Evolutionary conservation across 2,888 invertebrate genomes (phyloP), one percentile per base, ranked within the genome.

Genomic region (Rambutsinella grinnellia): DNA sequence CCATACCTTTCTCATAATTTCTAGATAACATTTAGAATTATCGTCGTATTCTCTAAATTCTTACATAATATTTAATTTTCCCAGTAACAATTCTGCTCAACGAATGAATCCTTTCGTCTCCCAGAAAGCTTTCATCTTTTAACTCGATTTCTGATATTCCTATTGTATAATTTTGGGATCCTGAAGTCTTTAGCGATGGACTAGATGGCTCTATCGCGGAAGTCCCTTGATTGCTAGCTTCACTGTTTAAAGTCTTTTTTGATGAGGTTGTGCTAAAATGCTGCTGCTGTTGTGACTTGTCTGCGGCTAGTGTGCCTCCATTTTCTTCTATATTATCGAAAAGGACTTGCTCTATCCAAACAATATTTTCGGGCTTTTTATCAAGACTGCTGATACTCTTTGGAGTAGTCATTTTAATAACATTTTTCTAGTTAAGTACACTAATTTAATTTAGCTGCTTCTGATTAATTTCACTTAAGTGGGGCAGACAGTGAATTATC

Each of bases 61-160:
- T 8, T 62, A 78, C 80, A 53, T 65, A 53, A 28, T 69, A 80
- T 58, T 78, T 80, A 44, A 80, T 78, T 72, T 67, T 78, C 8
- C 72, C 71, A 6, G 76, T 63, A 2, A 80, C 66, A 53, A 80
- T 70, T 15, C 78, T 46, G 19, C 78, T 80, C 47, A 80, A 46
- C 5, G 72, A 63, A 21, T 57, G 44, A 5, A 80, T 57, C 3
- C 78, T 44, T 1, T 76, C 76, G 47, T 80, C 80, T 6, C 78
- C 78, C 6, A 78, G 49, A 27, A 58, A 80, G 28, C 47, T 65
- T 28, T 78, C 80, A n/a, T 76, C 76, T 19, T 78, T 69, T 27
- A 80, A 21, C 62, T 78, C 80, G 44, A 78, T 76, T 23, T 80
- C 78, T 2, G 76, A 66, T 46, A 80, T 71, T 17, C 65, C 68